A percentile compares a stretch with the other conserved stretches of the same genome.
Conservation (phyloP, 1,140 invertebrate genomes). For the Lamellibrachia luymesi region DNA sequence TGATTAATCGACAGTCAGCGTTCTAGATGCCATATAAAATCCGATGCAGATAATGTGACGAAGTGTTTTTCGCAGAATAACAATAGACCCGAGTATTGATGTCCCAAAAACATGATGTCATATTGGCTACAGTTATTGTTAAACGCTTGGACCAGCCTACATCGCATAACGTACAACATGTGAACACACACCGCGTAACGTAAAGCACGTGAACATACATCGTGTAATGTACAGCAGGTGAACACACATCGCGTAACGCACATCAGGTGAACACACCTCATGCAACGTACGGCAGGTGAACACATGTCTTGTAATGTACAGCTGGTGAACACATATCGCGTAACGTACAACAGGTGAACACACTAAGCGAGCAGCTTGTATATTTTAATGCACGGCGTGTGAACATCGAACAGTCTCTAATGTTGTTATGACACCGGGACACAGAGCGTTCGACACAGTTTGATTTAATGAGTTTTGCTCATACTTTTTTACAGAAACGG, state of each 20-base stretch:
- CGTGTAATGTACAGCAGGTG: no score
- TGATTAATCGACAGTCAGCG: background rate
- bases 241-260: no score
- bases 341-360: no score
- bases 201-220: no score
- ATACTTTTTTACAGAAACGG: background rate
- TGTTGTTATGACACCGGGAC: background rate
- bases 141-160: background rate
- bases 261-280: background rate
- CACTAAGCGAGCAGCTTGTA: background rate
- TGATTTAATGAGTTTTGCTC: background rate
- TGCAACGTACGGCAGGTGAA: no score
- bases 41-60: background rate
- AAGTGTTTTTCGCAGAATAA: background rate
- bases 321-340: no score
- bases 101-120: background rate
- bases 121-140: background rate
- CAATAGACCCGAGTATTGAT: background rate
- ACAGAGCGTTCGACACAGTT: background rate
- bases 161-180: no score
- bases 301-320: no score
- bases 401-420: background rate
- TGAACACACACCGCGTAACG: background rate
- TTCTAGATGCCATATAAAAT: background rate
- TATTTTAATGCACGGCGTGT: no score